Base-by-base conservation (phyloP, 1,140 invertebrate genomes). In the Cylas formicarius region DNA sequence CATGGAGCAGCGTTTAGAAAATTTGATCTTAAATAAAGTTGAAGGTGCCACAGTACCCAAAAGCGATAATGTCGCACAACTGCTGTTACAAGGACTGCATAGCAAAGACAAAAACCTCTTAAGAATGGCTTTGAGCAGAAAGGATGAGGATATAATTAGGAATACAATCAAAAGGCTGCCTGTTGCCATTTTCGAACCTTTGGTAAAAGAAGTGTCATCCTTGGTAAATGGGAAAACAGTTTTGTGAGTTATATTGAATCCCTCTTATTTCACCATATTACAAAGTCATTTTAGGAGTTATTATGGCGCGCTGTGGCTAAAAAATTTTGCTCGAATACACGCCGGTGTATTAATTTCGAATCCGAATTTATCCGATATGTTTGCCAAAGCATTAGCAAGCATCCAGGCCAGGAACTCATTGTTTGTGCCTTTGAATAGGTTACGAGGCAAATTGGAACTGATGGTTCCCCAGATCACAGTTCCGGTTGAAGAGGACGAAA, bases 61-160 rank as follows among this genome's bases (percentile, higher is more conserved):
- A 48, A 74, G 67, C 11, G 71, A 79, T 36, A 86, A 84, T 64
- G 72, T 84, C 48, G 77, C 80, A 0, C 82, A 86, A 48, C 67
- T 88, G 17, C 58, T 89, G 1, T 70, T 86, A 34, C 80, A 89
- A 69, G 84, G 80, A 1, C 66, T 90, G 23, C 82, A 84, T 49
- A 87, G 84, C 53, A 82, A 84, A 57, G 82, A 90, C 58, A 74
- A 73, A 53, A 68, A 60, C 19, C 73, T 82, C 43, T 53, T 84
- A 3, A 62, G 65, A 11, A 73, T 62, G 9, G 78, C 82, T 1
- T 58, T 84, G 10, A 61, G 61, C 19, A 71, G 63, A 28, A 70
- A 67, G 24, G 74, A 81, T 46, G 70, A 72, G 55, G 67, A 67
- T 13, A 60, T 76, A 18, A 75, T 84, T 34, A 68, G 66, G 38